phyloP scores from a whole-genome alignment of 2,888 invertebrate genomes.

The Meliscaeva auricollis region DNA sequence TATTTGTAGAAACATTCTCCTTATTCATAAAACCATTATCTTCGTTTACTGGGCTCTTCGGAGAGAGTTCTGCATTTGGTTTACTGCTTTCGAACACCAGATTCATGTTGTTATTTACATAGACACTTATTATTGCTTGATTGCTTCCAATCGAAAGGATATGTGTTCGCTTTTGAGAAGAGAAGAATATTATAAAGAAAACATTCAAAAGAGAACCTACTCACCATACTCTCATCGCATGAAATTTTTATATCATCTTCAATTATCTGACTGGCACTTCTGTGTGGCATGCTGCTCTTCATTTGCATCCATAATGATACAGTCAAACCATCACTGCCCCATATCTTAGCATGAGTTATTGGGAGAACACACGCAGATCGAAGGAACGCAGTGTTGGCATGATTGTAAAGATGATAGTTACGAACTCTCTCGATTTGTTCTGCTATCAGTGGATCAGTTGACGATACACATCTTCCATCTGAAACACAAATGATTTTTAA shows the following conservation, averaged over 20 bases:
- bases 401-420: conserved; percentile 80
- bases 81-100: conserved; percentile 81
- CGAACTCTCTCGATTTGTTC: conserved; percentile 82
- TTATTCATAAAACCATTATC: conserved; percentile 53
- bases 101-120: conserved; percentile 81
- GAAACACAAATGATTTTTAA: conserved; percentile 2
- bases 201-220: neutral
- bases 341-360: conserved; percentile 81
- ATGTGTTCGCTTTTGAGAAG: conserved; percentile 80
- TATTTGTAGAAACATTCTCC: conserved; percentile 68
- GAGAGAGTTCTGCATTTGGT: conserved; percentile 80
- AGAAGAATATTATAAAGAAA: neutral
- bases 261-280: conserved; percentile 79
- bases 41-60: conserved; percentile 54
- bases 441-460: conserved; percentile 79
- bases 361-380: conserved; percentile 82
- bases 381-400: conserved; percentile 81
- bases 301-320: conserved; percentile 82
- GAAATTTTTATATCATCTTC: conserved; percentile 81
- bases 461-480: conserved; percentile 81
- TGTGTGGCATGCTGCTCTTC: conserved; percentile 79
- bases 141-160: conserved; percentile 83
- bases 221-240: conserved; percentile 80
- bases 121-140: conserved; percentile 82
- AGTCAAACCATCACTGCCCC: conserved; percentile 82